Evolutionary conservation across 2,113 vertebrate species (phyloP).

Genomic region (Melanotaenia duboulayi): DNA sequence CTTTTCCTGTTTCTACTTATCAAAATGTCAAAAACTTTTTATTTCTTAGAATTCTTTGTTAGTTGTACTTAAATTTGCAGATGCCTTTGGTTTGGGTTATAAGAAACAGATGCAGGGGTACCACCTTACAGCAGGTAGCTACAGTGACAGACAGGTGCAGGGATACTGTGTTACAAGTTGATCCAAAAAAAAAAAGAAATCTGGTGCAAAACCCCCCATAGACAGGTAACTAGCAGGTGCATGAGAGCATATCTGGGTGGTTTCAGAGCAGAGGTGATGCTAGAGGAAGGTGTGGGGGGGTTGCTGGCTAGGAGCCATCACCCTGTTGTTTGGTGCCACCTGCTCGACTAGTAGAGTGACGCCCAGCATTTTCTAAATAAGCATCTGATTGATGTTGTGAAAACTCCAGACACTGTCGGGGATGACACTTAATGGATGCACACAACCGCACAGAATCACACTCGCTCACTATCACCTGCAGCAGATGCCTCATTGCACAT

Average conservation of each 20-base stretch:
- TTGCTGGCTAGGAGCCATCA: conserved; percentile 52
- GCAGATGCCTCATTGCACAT: conserved; percentile 66
- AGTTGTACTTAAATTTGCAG: too few species aligned
- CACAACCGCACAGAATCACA: conserved; percentile 9
- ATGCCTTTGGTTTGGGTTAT: conserved; percentile 3
- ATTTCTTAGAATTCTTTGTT: too few species aligned
- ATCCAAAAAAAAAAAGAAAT: conserved; percentile 31
- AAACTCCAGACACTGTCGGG: conserved; percentile 42
- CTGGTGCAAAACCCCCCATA: conserved; percentile 66
- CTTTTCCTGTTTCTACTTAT: background rate
- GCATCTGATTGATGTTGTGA: conserved; percentile 72
- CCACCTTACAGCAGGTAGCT: conserved; percentile 14
- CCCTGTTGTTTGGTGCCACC: conserved; percentile 72
- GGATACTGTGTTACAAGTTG: conserved; percentile 37
- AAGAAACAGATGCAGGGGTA: conserved; percentile 49
- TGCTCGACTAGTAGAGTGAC: conserved; percentile 53
- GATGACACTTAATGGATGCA: conserved; percentile 29
- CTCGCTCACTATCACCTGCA: conserved; percentile 53
- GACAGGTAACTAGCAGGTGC: conserved; percentile 67
- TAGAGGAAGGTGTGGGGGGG: conserved; percentile 16
- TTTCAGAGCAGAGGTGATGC: conserved; percentile 69
- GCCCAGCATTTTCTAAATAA: conserved; percentile 54
- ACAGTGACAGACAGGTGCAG: conserved; percentile 49
- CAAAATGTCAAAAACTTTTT: too few species aligned
- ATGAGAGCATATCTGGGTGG: conserved; percentile 44